A percentile compares a stretch with the other conserved stretches of the same genome.
Evolutionary conservation across 30 jellyfish, hydroid and myxozoan genomes (phyloP).

Genomic region (Hydra vulgaris): DNA sequence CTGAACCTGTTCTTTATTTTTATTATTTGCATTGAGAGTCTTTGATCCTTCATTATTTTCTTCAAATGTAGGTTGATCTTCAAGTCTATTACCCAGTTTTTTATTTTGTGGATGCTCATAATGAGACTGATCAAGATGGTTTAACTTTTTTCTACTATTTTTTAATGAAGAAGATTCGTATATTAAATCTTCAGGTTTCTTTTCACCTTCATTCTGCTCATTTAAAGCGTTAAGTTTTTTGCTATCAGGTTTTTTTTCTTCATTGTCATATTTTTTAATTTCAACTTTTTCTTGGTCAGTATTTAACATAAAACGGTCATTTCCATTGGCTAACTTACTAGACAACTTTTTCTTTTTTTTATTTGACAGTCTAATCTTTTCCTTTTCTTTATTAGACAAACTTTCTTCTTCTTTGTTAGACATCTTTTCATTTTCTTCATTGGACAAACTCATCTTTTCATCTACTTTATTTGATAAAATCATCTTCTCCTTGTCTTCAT

Average conservation of each 20-base stretch:
- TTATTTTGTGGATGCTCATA: not conserved
- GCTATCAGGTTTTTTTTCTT: not conserved
- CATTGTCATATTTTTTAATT: not conserved
- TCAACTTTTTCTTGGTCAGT: not conserved
- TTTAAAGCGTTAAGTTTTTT: slow-evolving; percentile 1
- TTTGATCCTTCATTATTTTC: slow-evolving; percentile 7
- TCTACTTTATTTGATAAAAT: too few relatives aligned
- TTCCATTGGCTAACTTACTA: not conserved
- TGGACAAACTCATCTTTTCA: too few relatives aligned
- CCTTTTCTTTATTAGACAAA: too few relatives aligned
- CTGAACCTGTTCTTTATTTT: not conserved
- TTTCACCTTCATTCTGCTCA: slow-evolving; percentile 14
- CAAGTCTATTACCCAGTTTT: not conserved
- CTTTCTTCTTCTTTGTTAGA: too few relatives aligned
- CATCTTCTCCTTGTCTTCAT: too few relatives aligned
- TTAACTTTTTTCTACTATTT: not conserved
- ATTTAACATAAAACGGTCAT: not conserved
- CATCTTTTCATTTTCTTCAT: too few relatives aligned
- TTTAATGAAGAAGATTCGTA: not conserved
- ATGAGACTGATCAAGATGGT: not conserved
- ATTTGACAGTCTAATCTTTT: too few relatives aligned
- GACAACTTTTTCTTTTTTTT: too few relatives aligned
- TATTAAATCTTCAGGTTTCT: slow-evolving; percentile 4
- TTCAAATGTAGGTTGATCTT: slow-evolving; percentile 1
- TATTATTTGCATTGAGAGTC: not conserved